A percentile compares a stretch with the other conserved stretches of the same genome.
Evolutionary conservation across 2,113 vertebrate species (phyloP).

Genomic region (Phocoena sinus): DNA sequence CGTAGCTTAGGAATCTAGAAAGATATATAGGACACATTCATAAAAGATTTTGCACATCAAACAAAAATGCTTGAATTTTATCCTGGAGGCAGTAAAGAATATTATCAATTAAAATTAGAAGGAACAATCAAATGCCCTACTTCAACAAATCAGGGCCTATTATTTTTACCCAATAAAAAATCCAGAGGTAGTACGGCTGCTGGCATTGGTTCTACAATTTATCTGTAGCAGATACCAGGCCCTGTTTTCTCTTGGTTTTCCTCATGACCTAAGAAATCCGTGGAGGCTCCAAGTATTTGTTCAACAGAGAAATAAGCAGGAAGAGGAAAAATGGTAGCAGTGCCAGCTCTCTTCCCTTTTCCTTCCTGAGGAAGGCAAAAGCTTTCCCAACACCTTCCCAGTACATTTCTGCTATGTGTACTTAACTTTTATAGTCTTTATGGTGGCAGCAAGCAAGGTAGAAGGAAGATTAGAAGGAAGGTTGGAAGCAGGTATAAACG

Average conservation of each 20-base stretch:
- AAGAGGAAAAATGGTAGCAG: background rate
- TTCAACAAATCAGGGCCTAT: background rate
- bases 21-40: background rate
- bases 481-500: background rate
- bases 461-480: background rate
- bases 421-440: background rate
- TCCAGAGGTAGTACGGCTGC: background rate
- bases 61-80: background rate
- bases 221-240: background rate
- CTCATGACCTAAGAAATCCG: background rate
- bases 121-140: background rate
- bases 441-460: background rate
- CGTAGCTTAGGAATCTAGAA: background rate
- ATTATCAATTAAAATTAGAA: background rate
- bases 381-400: background rate
- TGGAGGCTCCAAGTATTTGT: background rate
- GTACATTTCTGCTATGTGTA: background rate
- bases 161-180: background rate
- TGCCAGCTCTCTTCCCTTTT: background rate
- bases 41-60: background rate
- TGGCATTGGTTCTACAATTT: background rate
- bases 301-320: background rate
- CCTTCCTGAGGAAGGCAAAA: background rate
- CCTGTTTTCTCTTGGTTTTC: background rate
- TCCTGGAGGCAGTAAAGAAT: background rate